phyloP scores from a whole-genome alignment of 2,888 invertebrate genomes.

The Druceiella hillmani region DNA sequence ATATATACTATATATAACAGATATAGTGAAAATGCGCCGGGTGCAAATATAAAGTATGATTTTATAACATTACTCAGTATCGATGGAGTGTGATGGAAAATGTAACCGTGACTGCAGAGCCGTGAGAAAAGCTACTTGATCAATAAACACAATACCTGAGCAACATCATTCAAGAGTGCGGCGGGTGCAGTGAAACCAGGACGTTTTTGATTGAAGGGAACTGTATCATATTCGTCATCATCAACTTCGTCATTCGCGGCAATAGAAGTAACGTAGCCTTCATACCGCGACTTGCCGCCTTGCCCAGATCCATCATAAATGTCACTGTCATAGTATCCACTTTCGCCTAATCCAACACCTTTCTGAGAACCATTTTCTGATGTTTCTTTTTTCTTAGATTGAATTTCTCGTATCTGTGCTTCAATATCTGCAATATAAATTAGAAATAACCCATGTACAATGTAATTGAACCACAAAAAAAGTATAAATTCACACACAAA shows the following conservation, averaged over 20 bases:
- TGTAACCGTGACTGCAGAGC: too few relatives aligned
- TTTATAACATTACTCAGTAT: too few relatives aligned
- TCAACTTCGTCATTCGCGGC: conserved; percentile 95
- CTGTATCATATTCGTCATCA: conserved; percentile 85
- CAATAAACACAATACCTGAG: too few relatives aligned
- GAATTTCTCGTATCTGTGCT: conserved; percentile 88
- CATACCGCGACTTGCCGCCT: conserved; percentile 71
- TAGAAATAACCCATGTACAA: not conserved
- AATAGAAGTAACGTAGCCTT: conserved; percentile 94
- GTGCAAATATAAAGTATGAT: too few relatives aligned
- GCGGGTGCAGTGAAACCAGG: conserved; percentile 81
- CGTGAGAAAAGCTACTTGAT: too few relatives aligned
- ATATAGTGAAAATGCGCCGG: too few relatives aligned
- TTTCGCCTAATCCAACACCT: conserved; percentile 82
- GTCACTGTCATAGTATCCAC: conserved; percentile 86
- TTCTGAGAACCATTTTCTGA: conserved; percentile 57
- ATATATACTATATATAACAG: too few relatives aligned
- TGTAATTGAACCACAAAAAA: not conserved
- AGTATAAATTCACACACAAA: conserved; percentile 18
- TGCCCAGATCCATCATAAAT: conserved; percentile 75
- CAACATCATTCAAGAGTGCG: conserved; percentile 84
- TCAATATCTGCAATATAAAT: conserved; percentile 73
- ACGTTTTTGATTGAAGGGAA: conserved; percentile 66
- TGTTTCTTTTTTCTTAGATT: conserved; percentile 78
- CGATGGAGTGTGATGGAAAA: too few relatives aligned